Percentiles rank a stretch among this genome's conserved stretches.
Evolutionary conservation across 2,113 vertebrate genomes (phyloP).

Genomic region (Synchiropus splendidus): DNA sequence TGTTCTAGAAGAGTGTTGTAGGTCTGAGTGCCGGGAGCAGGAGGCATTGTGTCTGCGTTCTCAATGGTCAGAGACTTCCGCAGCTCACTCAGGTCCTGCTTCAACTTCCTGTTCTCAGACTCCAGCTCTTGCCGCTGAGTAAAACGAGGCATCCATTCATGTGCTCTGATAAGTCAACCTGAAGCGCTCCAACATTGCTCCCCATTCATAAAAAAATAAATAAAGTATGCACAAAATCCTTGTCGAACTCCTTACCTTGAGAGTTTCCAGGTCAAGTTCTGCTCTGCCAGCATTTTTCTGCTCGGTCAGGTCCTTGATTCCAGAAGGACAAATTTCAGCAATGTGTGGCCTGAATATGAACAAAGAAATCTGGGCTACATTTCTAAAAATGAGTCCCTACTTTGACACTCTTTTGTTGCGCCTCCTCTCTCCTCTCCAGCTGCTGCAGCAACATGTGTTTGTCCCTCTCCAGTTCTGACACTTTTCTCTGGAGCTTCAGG

Average conservation of each 20-base stretch:
- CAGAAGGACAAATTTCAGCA: constrained; percentile 4
- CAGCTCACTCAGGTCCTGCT: constrained; percentile 84
- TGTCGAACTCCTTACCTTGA: constrained; percentile 78
- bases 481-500: constrained; percentile 87
- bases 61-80: constrained; percentile 75
- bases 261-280: constrained; percentile 85
- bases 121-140: constrained; percentile 87
- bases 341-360: background rate
- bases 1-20: constrained; percentile 86
- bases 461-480: constrained; percentile 85
- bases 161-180: too few species aligned
- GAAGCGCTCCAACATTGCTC: too few species aligned
- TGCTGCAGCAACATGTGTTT: constrained; percentile 81
- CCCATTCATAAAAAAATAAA: too few species aligned
- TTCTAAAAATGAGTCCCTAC: constrained; percentile 3
- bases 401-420: constrained; percentile 67
- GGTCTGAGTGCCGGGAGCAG: constrained; percentile 67
- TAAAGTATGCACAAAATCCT: background rate
- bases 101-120: constrained; percentile 90
- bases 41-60: constrained; percentile 65
- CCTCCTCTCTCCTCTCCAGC: constrained; percentile 81
- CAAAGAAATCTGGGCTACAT: background rate
- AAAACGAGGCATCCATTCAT: background rate
- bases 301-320: constrained; percentile 72
- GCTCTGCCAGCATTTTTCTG: constrained; percentile 75